These are phyloP conservation scores for Camelus bactrianus DNA, from an alignment of 2,113 vertebrate genomes.

Conservation along the genomic window DNA sequence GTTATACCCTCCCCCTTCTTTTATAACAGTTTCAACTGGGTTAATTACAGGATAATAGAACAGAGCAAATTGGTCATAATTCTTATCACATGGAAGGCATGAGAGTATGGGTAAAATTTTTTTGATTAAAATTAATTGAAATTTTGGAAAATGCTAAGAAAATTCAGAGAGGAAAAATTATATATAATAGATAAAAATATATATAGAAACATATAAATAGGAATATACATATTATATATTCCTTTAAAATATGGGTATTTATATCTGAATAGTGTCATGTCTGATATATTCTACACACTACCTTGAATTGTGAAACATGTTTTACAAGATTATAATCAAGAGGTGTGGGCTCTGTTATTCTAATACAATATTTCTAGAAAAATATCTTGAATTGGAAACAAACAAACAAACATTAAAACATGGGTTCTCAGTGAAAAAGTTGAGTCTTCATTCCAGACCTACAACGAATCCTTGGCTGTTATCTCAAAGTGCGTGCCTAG, in stretches of 20 bases:
- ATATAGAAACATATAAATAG: not conserved
- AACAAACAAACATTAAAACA: not conserved
- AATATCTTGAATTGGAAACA: not conserved
- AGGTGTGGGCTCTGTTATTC: not conserved
- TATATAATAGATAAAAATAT: not conserved
- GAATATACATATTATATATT: not conserved
- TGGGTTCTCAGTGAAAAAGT: not conserved
- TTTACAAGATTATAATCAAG: not conserved
- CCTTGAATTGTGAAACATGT: not conserved
- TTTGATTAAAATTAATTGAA: not conserved
- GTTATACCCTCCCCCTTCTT: too few species aligned
- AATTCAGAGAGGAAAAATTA: not conserved
- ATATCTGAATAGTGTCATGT: not conserved
- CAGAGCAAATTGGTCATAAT: not conserved
- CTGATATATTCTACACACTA: not conserved
- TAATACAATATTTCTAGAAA: slow-evolving; percentile 36
- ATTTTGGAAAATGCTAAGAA: slow-evolving; percentile 1
- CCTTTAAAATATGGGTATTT: not conserved
- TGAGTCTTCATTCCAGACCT: not conserved
- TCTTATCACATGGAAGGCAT: not conserved
- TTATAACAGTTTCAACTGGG: not conserved
- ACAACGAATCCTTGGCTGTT: not conserved
- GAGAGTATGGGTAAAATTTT: not conserved
- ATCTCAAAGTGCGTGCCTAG: not conserved
- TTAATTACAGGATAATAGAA: not conserved